Evolutionary conservation across 2,113 vertebrate species (phyloP), one percentile per base, ranked within the genome.

Genomic region (Oreochromis spilurus): DNA sequence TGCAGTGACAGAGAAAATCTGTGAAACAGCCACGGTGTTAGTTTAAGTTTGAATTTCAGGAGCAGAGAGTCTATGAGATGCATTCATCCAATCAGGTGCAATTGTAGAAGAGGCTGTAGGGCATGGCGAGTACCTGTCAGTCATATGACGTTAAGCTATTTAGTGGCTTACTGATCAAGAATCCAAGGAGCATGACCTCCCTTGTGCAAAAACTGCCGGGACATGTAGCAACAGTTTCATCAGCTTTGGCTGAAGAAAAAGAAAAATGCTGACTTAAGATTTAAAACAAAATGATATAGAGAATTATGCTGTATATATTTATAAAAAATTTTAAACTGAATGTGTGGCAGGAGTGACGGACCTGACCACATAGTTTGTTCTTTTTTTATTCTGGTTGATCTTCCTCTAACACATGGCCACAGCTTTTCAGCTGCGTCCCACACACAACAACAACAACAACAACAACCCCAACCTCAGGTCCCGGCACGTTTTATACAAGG

Each of bases 321-420:
- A 10, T 24, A 54, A 54, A 11, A 5, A 24, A 11, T 54, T 17
- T 48, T 11, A 48, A 48, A 75, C 38, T 45, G 5, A 7, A 65
- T 36, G 31, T 65, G 31, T 2, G 2, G 1, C 10, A 1, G 4
- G 60, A n/a, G n/a, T n/a, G 60, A 65, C 1, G 0, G 31, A n/a
- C 10, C 34, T 12, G 34, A 36, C 34, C 6, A 65, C 31, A 65
- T 65, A 65, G 34, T 65, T 38, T 0, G 2, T 38, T n/a, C 17
- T 65, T 12, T 36, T 62, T 62, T 36, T 62, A 36, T 62, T 62
- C 14, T 10, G 26, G 57, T 60, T 60, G 2, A 14, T 60, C 5
- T 9, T 60, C 17, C 31, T 62, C 31, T 72, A 24, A 12, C 31
- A 7, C 31, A 36, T 0, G 10, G 54, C 2, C 6, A 36, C 0